phyloP scores from a whole-genome alignment of 2,797 vertebrate species.

The Poecilia velifera region DNA sequence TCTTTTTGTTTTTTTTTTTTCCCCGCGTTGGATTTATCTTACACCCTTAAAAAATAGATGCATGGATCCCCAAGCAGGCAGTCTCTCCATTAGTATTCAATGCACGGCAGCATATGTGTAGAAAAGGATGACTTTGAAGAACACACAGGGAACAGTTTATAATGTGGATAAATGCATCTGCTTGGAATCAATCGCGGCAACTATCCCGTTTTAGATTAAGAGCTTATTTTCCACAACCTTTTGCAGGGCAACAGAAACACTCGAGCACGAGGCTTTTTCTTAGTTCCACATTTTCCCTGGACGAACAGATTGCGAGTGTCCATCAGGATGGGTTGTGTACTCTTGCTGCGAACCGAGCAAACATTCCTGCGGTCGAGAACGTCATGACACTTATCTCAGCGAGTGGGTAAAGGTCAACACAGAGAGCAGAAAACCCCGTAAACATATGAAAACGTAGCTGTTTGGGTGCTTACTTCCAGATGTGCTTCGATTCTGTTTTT shows the following conservation, averaged over 20 bases:
- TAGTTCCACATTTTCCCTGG: constrained; percentile 14
- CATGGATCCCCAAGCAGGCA: constrained; percentile 3
- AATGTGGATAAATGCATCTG: background rate
- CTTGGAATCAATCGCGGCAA: background rate
- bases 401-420: constrained; percentile 50
- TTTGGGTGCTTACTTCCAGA: background rate
- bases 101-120: constrained; percentile 17
- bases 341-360: constrained; percentile 50
- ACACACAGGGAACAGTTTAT: background rate
- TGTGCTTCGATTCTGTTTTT: background rate
- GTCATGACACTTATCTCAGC: constrained; percentile 39
- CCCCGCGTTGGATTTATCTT: constrained; percentile 20
- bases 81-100: constrained; percentile 41
- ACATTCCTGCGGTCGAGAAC: constrained; percentile 56
- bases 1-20: background rate
- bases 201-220: background rate
- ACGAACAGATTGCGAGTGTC: constrained; percentile 14
- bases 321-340: constrained; percentile 26
- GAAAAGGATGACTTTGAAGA: constrained; percentile 11
- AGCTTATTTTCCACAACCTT: background rate
- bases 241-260: background rate
- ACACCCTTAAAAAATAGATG: constrained; percentile 31
- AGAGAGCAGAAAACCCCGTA: constrained; percentile 6
- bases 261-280: background rate
- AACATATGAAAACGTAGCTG: constrained; percentile 1